Conservation (phyloP, 2,888 invertebrate species). For the Apotomis betuletana region DNA sequence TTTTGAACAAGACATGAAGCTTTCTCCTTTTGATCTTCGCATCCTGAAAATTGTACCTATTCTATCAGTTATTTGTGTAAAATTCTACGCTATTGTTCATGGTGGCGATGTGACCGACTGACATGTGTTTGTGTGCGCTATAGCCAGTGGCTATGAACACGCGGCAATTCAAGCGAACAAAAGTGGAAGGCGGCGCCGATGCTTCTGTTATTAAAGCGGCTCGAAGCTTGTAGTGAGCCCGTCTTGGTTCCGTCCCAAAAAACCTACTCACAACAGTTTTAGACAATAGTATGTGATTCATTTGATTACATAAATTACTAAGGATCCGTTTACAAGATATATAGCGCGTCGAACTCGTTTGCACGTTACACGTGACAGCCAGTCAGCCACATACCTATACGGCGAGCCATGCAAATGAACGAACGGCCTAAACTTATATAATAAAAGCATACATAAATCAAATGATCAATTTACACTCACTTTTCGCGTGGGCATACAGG, state of each 20-base stretch:
- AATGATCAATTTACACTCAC: conserved; percentile 61
- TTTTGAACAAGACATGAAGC: no score
- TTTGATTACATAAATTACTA: conserved; percentile 4
- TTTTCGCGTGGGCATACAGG: conserved; percentile 58
- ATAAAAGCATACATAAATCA: conserved; percentile 63
- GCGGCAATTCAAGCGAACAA: no score
- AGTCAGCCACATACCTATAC: not conserved
- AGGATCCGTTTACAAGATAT: conserved; percentile 26
- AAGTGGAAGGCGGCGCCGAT: no score
- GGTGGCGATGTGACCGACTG: no score
- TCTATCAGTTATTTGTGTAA: no score
- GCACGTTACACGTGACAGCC: conserved; percentile 44
- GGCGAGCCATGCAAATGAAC: conserved; percentile 40
- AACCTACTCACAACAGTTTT: not conserved
- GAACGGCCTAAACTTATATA: conserved; percentile 57
- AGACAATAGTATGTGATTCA: conserved; percentile 6
- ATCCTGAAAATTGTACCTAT: no score
- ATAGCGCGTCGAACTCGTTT: conserved; percentile 47
- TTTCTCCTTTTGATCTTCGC: no score
- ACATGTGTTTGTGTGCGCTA: no score
- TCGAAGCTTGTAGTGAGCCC: no score
- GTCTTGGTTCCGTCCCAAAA: not conserved
- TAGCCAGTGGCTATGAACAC: no score
- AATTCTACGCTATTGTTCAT: no score
- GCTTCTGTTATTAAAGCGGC: no score